Base-by-base conservation (phyloP, 2,888 invertebrate species). In the Aleiodes leptofemur region DNA sequence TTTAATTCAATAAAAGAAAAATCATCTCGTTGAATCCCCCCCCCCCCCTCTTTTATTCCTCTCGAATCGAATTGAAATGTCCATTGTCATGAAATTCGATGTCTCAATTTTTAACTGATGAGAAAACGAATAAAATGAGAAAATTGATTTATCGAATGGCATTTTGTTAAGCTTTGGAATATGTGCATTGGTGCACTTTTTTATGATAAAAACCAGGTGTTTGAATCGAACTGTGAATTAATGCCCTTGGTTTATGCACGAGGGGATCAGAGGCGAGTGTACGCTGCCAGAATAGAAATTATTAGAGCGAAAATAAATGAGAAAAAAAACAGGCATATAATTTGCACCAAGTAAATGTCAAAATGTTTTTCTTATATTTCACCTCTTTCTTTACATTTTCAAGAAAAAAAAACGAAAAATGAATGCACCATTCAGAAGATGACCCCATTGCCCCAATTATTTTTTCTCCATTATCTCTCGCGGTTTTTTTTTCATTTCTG, bases 251-350 rank as follows among this genome's bases (percentile, higher is more conserved):
- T 57, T 29, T 48, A 50, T 59, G 14, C 14, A 13, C 14, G 61
- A 61, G 31, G n/a, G 38, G 14, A n/a, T 13, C 16, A 9, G n/a
- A 38, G 23, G 23, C 23, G n/a, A 7, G 23, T 66, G 16, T 13
- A 51, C 56, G 51, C 53, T 16, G 14, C 72, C 51, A 16, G 31
- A 23, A 23, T 13, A 34, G 31, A 48, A 43, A 71, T 74, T 70
- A 74, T 74, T 74, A 74, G 74, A 74, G 70, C 55, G 56, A 74
- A 31, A 66, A 64, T 66, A 59, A 61, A 23, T 43, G 43, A 48
- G 59, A 34, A 34, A 57, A 23, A 59, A 34, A 57, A 34, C n/a
- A n/a, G 38, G 34, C 31, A 56, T 53, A 59, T 53, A 57, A 69
- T 74, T 74, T 69, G 43, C 69, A 61, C 53, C 23, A 13, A 43